Base-by-base conservation (phyloP, 2,888 invertebrate genomes). In the Euspilapteryx auroguttella region DNA sequence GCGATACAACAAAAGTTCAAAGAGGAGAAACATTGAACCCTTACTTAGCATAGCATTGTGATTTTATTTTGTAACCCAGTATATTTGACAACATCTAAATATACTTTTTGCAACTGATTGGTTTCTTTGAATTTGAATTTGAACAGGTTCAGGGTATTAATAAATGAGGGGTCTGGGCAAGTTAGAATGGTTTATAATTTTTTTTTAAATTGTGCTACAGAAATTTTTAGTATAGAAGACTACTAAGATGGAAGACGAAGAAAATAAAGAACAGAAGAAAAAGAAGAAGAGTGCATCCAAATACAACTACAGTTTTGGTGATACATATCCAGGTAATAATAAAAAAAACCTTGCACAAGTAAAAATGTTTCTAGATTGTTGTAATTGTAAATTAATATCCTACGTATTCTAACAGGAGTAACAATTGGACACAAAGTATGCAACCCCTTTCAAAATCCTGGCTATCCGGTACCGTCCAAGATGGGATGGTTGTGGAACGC, bases 401-500 rank as follows among this genome's bases (percentile, higher is more conserved):
- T n/a, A n/a, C n/a, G n/a, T n/a, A n/a, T n/a, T n/a, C n/a, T 32
- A 3, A 28, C 47, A 55, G 79, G 79, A 1, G 58, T 65, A 0
- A 57, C 65, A 9, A 51, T 78, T 24, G 81, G 83, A 0, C 84
- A 84, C 39, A 75, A 69, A 31, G 45, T 59, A 33, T 85, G 85
- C 42, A 49, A 50, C 28, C 42, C 56, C 2, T 59, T 78, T 2
- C 45, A 58, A 9, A 54, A 47, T 14, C 65, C 73, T 0, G 68
- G 73, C 0, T 57, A 64, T 14, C 61, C 75, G 5, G 83, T 86
- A 1, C 85, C 86, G 0, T 52, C 69, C 0, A 55, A 73, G 24
- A 85, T 85, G 85, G 86, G 86, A 0, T 86, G 86, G 86, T 45
- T 83, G 14, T 86, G 86, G 86, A 82, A 47, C 24, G 43, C 59